phyloP scores from a whole-genome alignment of 2,113 vertebrate genomes.

The Megaleporinus macrocephalus region DNA sequence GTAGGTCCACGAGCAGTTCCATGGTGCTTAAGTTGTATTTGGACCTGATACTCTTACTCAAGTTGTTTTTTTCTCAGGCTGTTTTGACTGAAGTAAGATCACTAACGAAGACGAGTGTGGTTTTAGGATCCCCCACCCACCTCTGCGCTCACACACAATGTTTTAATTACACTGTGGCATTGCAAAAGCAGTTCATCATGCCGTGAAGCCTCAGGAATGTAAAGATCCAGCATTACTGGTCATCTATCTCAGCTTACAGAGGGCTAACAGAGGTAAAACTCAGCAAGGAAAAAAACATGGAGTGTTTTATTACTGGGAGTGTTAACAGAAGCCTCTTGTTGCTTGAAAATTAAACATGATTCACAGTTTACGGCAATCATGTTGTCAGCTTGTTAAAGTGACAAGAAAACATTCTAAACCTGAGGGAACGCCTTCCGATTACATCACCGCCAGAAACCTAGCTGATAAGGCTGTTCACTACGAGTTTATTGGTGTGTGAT shows the following conservation, averaged over 20 bases:
- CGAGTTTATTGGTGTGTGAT: too few species aligned
- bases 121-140: not conserved
- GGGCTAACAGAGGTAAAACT: conserved; percentile 45
- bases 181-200: not conserved
- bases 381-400: conserved; percentile 2
- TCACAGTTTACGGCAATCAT: not conserved
- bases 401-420: conserved; percentile 33
- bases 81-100: not conserved
- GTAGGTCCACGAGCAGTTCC: too few species aligned
- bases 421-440: not conserved
- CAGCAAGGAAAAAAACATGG: not conserved
- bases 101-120: not conserved
- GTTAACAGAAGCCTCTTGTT: not conserved
- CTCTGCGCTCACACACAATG: not conserved
- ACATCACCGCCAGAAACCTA: not conserved
- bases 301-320: not conserved
- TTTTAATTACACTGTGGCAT: not conserved
- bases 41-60: not conserved
- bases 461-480: not conserved
- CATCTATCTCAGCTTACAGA: conserved; percentile 59
- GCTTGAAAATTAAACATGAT: not conserved
- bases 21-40: not conserved
- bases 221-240: conserved; percentile 49
- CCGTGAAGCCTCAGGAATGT: conserved; percentile 16
- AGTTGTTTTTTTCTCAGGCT: not conserved